Evolutionary conservation across 2,113 vertebrate species (phyloP), one percentile per base, ranked within the genome.

Genomic region (Shinisaurus crocodilurus): DNA sequence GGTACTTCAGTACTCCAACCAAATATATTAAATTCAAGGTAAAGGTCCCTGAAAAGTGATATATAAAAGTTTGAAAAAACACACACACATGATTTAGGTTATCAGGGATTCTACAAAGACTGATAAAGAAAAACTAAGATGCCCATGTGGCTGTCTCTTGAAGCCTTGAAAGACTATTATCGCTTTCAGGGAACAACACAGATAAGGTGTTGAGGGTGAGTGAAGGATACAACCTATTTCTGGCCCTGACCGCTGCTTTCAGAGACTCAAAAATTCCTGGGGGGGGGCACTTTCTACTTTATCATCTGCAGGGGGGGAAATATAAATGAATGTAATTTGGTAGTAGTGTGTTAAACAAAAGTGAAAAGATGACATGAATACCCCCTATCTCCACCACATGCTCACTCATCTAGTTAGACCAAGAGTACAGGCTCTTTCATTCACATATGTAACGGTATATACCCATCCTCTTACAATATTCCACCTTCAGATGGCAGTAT

Each of bases 91-190:
- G 10, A 80, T 34, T 2, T 80, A 80, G 29, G 27, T 32, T 48
- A 48, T 9, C 43, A 70, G n/a, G 16, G 83, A 48, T 70, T 70
- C 65, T 70, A 67, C 40, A 67, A 65, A 40, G 34, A 40, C 57
- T 37, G 32, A 83, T 45, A 65, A 63, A 85, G 83, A 85, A 32
- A 87, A 86, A 86, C 60, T 40, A 77, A 77, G 74, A 45, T 87
- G 54, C 0, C 37, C 13, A 77, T 63, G 37, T 37, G 43, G 54
- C 86, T 43, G 15, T 74, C 34, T 37, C 37, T 40, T 60, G 72
- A 63, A 63, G 54, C 27, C 74, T 45, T 77, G 54, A 87, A 63
- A 29, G 3, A 13, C 54, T 57, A 57, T 57, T 40, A 86, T 86
- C 85, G 60, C 9, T 50, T 86, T 54, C n/a, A 86, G 48, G 74